Percentiles rank a stretch among this genome's conserved stretches.
Evolutionary conservation across 1,140 invertebrate species (phyloP).

Genomic region (Xylocopa sonorina): DNA sequence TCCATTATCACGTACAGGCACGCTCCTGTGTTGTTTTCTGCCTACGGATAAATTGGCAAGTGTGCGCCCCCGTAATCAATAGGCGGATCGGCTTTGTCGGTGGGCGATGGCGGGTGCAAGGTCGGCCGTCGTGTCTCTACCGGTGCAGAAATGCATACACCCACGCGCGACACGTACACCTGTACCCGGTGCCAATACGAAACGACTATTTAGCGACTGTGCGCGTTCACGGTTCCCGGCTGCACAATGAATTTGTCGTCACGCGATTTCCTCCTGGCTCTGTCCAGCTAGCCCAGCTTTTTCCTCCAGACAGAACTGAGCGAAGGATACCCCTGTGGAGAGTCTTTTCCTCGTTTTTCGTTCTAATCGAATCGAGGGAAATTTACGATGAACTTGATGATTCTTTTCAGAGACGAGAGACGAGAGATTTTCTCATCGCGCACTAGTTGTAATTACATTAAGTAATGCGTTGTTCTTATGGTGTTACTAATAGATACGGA

Average conservation of each 20-base stretch:
- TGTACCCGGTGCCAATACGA: not conserved
- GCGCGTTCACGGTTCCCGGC: not conserved
- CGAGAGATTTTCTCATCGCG: no score
- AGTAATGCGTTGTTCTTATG: no score
- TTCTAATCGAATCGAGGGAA: no score
- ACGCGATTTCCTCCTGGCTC: slow-evolving; percentile 8
- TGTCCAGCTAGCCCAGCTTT: no score
- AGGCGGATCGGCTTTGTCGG: slow-evolving; percentile 66
- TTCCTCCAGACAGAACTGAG: no score
- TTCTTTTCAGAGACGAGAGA: no score
- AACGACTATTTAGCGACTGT: not conserved
- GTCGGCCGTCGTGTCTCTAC: slow-evolving; percentile 53
- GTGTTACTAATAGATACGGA: no score
- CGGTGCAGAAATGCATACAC: slow-evolving; percentile 23
- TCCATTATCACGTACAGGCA: slow-evolving; percentile 65
- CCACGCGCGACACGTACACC: slow-evolving; percentile 12
- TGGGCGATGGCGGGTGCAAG: slow-evolving; percentile 56
- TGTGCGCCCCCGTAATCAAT: slow-evolving; percentile 72
- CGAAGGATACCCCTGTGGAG: no score
- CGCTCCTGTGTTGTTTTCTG: slow-evolving; percentile 64
- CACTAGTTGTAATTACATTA: no score
- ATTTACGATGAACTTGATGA: no score
- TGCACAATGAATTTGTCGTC: not conserved
- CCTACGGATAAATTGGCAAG: slow-evolving; percentile 73
- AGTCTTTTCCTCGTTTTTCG: no score